Conservation (phyloP, 2,888 invertebrate species). For the Lithosia quadra region DNA sequence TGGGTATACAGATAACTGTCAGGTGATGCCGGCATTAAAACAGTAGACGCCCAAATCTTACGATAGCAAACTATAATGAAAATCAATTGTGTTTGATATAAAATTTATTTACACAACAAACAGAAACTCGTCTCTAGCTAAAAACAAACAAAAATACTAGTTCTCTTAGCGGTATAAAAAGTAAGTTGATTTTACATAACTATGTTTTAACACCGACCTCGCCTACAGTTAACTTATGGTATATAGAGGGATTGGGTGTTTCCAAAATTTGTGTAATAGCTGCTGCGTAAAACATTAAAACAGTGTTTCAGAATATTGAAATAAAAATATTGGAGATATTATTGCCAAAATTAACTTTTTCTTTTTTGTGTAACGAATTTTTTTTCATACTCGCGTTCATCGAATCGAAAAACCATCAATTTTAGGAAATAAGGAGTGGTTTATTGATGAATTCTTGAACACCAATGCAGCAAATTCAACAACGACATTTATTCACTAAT, state of each 20-base stretch:
- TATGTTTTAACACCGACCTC: slow-evolving; percentile 82
- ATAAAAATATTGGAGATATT: background rate
- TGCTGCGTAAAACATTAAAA: background rate
- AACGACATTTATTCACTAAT: background rate
- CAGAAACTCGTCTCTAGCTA: slow-evolving; percentile 46
- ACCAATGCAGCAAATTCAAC: background rate
- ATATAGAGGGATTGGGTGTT: slow-evolving; percentile 26
- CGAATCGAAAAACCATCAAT: background rate
- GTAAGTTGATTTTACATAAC: slow-evolving; percentile 48
- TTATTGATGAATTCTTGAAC: background rate
- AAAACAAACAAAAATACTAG: slow-evolving; percentile 56
- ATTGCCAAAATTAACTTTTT: background rate
- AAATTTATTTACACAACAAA: slow-evolving; percentile 68
- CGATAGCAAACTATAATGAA: slow-evolving; percentile 46
- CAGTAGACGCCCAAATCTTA: slow-evolving; percentile 46
- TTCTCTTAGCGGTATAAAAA: slow-evolving; percentile 42
- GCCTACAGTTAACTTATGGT: slow-evolving; percentile 52
- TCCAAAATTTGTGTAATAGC: slow-evolving; percentile 15
- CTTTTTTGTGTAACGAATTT: background rate
- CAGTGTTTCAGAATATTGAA: background rate
- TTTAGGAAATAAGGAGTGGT: background rate
- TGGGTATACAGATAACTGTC: slow-evolving; percentile 35
- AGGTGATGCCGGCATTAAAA: slow-evolving; percentile 84
- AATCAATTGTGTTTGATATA: slow-evolving; percentile 52
- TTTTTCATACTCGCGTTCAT: background rate